Conservation (phyloP, 2,888 invertebrate species). For the Drymonia ruficornis region DNA sequence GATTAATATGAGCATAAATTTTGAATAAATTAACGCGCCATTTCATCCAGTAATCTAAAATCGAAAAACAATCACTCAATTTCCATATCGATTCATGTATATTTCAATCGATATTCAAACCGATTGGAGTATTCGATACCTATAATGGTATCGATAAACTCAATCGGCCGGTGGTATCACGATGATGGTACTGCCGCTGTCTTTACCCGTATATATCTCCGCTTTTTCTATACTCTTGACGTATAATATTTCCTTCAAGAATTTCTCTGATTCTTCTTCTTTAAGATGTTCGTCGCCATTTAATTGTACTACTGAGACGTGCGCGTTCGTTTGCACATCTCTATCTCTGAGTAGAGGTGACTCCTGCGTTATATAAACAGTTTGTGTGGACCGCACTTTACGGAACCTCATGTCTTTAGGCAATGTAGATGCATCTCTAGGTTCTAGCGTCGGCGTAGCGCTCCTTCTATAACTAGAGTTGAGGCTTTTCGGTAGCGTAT, state of each 20-base stretch:
- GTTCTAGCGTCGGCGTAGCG: conserved; percentile 60
- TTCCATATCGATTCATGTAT: neutral
- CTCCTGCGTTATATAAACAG: conserved; percentile 72
- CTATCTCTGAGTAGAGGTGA: conserved; percentile 57
- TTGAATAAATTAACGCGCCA: neutral
- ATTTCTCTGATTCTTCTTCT: conserved; percentile 55
- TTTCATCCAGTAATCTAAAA: neutral
- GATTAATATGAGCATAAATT: no score
- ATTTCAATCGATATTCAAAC: neutral
- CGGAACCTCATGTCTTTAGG: conserved; percentile 80
- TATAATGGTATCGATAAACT: conserved; percentile 21
- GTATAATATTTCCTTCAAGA: conserved; percentile 67
- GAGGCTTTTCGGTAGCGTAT: conserved; percentile 69
- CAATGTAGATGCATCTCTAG: conserved; percentile 67
- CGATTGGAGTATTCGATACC: neutral
- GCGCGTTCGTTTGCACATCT: conserved; percentile 59
- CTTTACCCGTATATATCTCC: conserved; percentile 65
- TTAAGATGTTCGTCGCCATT: conserved; percentile 68
- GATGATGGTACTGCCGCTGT: conserved; percentile 78
- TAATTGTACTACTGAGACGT: conserved; percentile 72
- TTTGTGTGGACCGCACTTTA: conserved; percentile 73
- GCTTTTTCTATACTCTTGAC: conserved; percentile 66
- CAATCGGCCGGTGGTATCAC: conserved; percentile 77
- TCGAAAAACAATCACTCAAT: neutral
- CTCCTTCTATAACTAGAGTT: conserved; percentile 69